Conservation (phyloP, 2,888 invertebrate genomes). For the Eristalinus aeneus region DNA sequence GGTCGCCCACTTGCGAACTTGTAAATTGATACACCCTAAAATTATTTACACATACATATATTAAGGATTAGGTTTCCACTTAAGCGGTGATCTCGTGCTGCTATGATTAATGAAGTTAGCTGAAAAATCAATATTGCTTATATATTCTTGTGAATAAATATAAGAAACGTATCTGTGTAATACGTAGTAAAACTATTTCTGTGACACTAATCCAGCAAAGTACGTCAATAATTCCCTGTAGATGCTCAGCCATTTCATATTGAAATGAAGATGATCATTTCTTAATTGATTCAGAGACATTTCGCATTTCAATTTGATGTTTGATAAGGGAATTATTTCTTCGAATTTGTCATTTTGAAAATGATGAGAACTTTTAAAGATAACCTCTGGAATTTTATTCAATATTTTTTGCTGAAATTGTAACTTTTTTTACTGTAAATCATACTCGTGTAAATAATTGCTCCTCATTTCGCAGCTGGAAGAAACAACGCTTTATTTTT, state of each 20-base stretch:
- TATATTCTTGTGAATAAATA: not conserved
- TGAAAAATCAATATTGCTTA: not conserved
- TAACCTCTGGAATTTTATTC: constrained; percentile 18
- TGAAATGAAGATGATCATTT: constrained; percentile 27
- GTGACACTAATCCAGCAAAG: constrained; percentile 30
- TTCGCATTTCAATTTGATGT: constrained; percentile 30
- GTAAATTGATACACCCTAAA: constrained; percentile 20
- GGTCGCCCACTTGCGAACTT: not conserved
- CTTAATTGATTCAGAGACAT: constrained; percentile 37
- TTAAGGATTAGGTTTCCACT: constrained; percentile 31
- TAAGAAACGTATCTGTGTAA: not conserved
- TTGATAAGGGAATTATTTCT: constrained; percentile 36
- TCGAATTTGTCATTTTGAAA: constrained; percentile 37
- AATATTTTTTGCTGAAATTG: not conserved
- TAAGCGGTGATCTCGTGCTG: constrained; percentile 29
- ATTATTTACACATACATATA: not conserved
- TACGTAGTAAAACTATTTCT: not conserved
- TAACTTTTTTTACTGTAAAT: not conserved
- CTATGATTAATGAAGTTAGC: constrained; percentile 47
- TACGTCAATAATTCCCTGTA: constrained; percentile 6
- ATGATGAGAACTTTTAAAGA: constrained; percentile 33
- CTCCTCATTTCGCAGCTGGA: not conserved
- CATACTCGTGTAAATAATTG: not conserved
- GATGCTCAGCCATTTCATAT: not conserved
- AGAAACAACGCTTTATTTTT: not conserved